Evolutionary conservation across 2,888 invertebrate genomes (phyloP).

Genomic region (Eristalis intricaria): DNA sequence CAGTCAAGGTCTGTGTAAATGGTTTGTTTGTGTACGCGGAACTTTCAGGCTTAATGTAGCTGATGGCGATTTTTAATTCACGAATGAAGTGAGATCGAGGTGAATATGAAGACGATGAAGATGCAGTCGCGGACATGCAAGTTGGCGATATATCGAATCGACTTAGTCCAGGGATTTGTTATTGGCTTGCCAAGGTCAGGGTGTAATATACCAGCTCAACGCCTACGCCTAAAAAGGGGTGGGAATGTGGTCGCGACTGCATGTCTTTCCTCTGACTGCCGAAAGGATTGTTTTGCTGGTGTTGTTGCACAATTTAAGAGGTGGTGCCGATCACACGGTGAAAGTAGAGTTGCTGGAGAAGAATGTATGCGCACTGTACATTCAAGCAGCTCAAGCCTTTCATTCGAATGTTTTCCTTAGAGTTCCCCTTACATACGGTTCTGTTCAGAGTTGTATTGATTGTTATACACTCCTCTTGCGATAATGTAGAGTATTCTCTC

Average conservation of each 20-base stretch:
- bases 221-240: not conserved
- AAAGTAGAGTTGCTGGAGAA: not conserved
- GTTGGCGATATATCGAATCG: not conserved
- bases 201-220: not conserved
- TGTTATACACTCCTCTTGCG: too few species aligned
- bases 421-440: too few species aligned
- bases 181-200: not conserved
- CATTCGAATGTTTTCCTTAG: too few species aligned
- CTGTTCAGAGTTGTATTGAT: too few species aligned
- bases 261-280: not conserved
- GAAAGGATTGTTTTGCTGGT: not conserved
- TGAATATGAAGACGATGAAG: not conserved
- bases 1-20: slow-evolving; percentile 59
- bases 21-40: slow-evolving; percentile 32
- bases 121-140: not conserved
- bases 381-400: too few species aligned
- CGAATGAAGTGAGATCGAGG: not conserved
- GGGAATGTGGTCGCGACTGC: not conserved
- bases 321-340: not conserved
- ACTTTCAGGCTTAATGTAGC: not conserved
- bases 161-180: not conserved
- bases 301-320: not conserved
- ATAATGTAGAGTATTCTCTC: too few species aligned
- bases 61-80: not conserved
- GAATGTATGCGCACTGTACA: too few species aligned